Conservation (phyloP, 2,113 vertebrate species). For the Aphyosemion australe region DNA sequence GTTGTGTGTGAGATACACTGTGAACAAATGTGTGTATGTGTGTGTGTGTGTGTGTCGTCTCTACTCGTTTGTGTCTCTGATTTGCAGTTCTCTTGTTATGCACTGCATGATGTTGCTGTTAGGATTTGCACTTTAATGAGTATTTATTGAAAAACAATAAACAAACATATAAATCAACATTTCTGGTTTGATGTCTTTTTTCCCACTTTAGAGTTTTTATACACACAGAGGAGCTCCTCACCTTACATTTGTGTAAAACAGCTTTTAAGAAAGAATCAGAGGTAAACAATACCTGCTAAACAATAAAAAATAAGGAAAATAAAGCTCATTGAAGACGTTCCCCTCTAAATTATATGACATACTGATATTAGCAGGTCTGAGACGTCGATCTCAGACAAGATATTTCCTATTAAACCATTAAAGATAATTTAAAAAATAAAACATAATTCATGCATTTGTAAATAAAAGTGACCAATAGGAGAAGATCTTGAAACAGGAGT, state of each 20-base stretch:
- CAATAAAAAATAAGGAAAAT: conserved; percentile 9
- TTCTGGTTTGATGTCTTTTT: not conserved
- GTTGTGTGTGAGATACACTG: conserved; percentile 24
- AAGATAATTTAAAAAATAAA: not conserved
- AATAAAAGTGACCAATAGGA: too few relatives aligned
- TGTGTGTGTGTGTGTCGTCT: conserved; percentile 20
- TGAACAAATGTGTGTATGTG: not conserved
- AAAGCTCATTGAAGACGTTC: not conserved
- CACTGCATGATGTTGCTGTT: conserved; percentile 82
- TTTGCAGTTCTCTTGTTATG: conserved; percentile 65
- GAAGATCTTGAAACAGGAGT: too few relatives aligned
- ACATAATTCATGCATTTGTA: too few relatives aligned
- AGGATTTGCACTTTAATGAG: conserved; percentile 82
- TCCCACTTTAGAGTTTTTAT: not conserved
- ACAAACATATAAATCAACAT: conserved; percentile 39
- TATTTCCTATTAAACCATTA: not conserved
- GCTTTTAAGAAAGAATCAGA: not conserved
- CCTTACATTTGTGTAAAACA: conserved; percentile 1
- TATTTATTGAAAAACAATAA: conserved; percentile 79
- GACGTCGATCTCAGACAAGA: too few relatives aligned
- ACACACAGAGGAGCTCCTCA: not conserved
- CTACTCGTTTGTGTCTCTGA: conserved; percentile 27
- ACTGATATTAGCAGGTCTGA: too few relatives aligned
- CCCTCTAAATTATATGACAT: not conserved
- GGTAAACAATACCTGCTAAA: conserved; percentile 13